These are phyloP conservation scores for Stichodactyla mertensii DNA, from an alignment of 64 coral and sea anemone species.

Conservation along the genomic window DNA sequence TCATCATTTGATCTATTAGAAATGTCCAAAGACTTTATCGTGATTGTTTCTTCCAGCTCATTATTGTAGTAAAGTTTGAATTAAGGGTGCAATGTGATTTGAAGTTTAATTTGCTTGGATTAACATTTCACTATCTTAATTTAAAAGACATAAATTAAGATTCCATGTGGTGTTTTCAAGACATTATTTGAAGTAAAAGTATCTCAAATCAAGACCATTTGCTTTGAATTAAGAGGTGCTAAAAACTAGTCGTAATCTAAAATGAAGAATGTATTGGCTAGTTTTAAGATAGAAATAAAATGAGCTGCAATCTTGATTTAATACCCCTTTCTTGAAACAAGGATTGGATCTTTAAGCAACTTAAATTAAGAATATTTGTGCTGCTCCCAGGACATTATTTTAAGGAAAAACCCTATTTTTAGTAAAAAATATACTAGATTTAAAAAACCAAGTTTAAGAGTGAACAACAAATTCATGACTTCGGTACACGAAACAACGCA, in stretches of 20 bases:
- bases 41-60: too few relatives aligned
- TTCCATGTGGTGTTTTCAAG: not conserved
- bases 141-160: not conserved
- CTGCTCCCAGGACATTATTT: not conserved
- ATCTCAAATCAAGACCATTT: not conserved
- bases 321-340: not conserved
- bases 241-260: not conserved
- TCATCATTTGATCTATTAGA: too few relatives aligned
- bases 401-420: not conserved
- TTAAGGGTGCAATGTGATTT: not conserved
- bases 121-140: not conserved
- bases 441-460: not conserved
- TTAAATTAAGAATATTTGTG: conserved; percentile 2
- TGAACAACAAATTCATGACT: too few relatives aligned
- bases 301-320: not conserved
- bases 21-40: too few relatives aligned
- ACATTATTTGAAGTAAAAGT: not conserved
- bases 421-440: not conserved
- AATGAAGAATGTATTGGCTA: not conserved
- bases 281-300: not conserved
- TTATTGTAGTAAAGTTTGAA: too few relatives aligned
- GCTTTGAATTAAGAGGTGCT: not conserved
- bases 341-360: conserved; percentile 1
- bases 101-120: not conserved
- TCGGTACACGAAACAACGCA: too few relatives aligned